Conservation (phyloP, 2,888 invertebrate species). For the Tachina fera region DNA sequence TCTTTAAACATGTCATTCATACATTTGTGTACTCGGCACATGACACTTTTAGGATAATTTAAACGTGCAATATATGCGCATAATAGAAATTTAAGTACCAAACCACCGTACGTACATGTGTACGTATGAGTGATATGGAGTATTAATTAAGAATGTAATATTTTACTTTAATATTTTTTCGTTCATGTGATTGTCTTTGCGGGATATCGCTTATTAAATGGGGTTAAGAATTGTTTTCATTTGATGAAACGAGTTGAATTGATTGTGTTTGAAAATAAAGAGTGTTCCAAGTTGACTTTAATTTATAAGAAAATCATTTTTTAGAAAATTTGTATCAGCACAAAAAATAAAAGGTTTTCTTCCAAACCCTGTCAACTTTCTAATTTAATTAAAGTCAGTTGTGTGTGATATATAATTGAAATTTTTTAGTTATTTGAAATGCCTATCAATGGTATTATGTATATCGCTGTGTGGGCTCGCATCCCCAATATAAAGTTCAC, state of each 20-base stretch:
- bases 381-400: too few relatives aligned
- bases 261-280: not conserved
- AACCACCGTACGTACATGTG: slow-evolving; percentile 44
- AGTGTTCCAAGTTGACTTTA: not conserved
- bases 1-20: slow-evolving; percentile 42
- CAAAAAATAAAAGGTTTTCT: too few relatives aligned
- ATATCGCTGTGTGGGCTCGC: too few relatives aligned
- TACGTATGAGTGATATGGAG: slow-evolving; percentile 48
- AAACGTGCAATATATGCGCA: slow-evolving; percentile 47
- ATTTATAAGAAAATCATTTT: not conserved
- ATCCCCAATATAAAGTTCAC: too few relatives aligned
- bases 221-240: slow-evolving; percentile 7
- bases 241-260: not conserved
- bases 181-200: not conserved
- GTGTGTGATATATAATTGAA: too few relatives aligned
- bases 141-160: slow-evolving; percentile 46
- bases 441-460: too few relatives aligned
- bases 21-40: slow-evolving; percentile 22
- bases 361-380: too few relatives aligned
- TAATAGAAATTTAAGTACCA: slow-evolving; percentile 24
- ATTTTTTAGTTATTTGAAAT: too few relatives aligned
- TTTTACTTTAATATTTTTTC: not conserved
- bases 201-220: slow-evolving; percentile 2
- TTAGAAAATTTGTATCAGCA: too few relatives aligned
- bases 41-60: slow-evolving; percentile 52